Percentiles rank a stretch among this genome's conserved stretches.
These are phyloP conservation scores for Oligia strigilis DNA, from an alignment of 2,888 invertebrate species.

Conservation along the genomic window DNA sequence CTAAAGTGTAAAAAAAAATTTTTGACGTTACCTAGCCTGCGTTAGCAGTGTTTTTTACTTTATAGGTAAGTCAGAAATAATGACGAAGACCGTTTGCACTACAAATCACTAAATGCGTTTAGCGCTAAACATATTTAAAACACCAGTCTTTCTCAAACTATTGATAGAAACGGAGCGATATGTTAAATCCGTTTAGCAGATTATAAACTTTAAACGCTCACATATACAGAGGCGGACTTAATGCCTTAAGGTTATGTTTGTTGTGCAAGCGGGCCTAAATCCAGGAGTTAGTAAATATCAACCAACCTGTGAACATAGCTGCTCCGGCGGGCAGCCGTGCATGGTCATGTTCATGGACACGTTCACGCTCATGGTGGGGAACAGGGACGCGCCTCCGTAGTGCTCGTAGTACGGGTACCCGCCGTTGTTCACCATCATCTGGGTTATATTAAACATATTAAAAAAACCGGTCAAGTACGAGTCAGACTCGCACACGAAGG, in stretches of 20 bases:
- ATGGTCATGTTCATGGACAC: conserved; percentile 99
- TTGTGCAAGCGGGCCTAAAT: neutral
- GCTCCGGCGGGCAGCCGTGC: conserved; percentile 93
- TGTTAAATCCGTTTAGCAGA: neutral
- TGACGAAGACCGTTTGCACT: neutral
- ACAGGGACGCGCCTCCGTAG: conserved; percentile 90
- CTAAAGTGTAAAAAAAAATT: neutral
- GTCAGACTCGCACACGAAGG: too few species aligned
- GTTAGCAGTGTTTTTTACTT: neutral
- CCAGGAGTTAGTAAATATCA: neutral
- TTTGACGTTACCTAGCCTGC: neutral
- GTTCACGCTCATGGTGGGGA: conserved; percentile 98
- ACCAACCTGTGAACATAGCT: conserved; percentile 92
- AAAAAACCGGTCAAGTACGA: too few species aligned
- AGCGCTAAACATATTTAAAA: neutral
- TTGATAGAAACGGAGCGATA: neutral
- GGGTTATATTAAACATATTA: conserved; percentile 27
- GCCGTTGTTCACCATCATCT: conserved; percentile 92
- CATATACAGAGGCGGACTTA: too few species aligned
- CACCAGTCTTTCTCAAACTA: neutral
- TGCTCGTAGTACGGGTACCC: conserved; percentile 89
- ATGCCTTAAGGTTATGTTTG: neutral
- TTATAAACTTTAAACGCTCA: neutral
- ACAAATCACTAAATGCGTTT: neutral
- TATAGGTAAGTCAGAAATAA: neutral